Base-by-base conservation (phyloP, 2,888 invertebrate genomes). In the Brenthis daphne region DNA sequence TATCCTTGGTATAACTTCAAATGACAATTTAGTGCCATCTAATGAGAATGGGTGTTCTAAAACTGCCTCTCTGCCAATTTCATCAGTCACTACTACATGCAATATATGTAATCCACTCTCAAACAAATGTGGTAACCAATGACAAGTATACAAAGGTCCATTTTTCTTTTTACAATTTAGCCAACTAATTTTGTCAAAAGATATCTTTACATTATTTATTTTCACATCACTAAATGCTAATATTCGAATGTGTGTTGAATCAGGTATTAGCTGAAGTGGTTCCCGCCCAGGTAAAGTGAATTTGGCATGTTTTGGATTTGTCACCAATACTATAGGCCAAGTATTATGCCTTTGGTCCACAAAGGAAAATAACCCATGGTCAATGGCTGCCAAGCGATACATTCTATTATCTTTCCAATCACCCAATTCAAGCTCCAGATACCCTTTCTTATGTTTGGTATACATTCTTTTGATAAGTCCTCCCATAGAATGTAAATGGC, bases 391-490 rank as follows among this genome's bases (percentile, higher is more conserved):
- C 63, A 98, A 84, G 53, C 98, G 94, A 88, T 94, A 97, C 96
- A 96, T 94, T 90, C 98, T 94, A 81, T 96, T 96, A 79, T 97
- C 96, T 87, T 97, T 98, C 98, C 98, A 98, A 89, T 98, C 98
- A 11, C 96, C 97, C 65, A 98, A 89, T 88, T 98, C 98, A 68
- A 98, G 91, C 88, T 98, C 98, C 70, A 98, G 89, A 81, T 94
- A 96, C 5, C 98, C 98, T 71, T 94, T 94, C 77, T 95, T 95
- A 80, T 98, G 98, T 76, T 96, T 91, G 1, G 97, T 96, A 82
- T 98, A 98, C 98, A 98, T 98, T 74, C 95, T 93, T 8, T 96
- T 95, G 1, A 97, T 95, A 6, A 96, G 79, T 6, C 97, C 97
- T 55, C 95, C 96, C 80, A 98, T 93, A 2, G 96, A 96, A 87